Base-by-base conservation (phyloP, 1,140 invertebrate species). In the Zaprionus inermis region DNA sequence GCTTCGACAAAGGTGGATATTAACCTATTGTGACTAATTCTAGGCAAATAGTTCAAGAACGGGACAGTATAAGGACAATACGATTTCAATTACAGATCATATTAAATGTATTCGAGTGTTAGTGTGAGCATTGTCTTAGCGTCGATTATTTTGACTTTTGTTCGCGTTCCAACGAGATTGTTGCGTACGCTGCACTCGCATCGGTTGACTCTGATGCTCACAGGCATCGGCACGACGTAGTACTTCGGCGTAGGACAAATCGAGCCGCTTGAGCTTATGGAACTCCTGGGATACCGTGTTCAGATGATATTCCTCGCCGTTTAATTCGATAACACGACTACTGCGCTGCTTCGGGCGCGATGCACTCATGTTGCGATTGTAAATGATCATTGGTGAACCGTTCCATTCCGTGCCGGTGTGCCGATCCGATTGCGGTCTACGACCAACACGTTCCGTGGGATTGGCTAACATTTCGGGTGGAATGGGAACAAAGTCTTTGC, bases 211-310 rank as follows among this genome's bases (percentile, higher is more conserved):
- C 22, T 80, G 61, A 41, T 85, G 81, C 36, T 91, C 88, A 34
- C 85, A 90, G 18, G 73, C 93, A 76, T 96, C 95, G 44, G 95
- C 94, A 86, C 95, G 95, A 56, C 96, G 94, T 11, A 97, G 92
- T 4, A 95, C 96, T 91, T 97, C 96, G 0, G 96, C 96, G 86
- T 97, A 97, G 4, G 96, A 96, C 83, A 96, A 94, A 76, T 97
- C 96, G 28, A 97, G 92, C 76, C 95, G 95, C 89, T 96, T 96
- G 49, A 97, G 92, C 79, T 96, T 96, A 72, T 96, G 95, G 10
- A 97, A 94, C 74, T 97, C 96, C 79, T 96, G 95, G 0, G 96
- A 96, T 4, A 96, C 96, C 10, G 94, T 94, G 91, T 96, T 96
- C 18, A 95, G 94, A 81, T 95, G 95, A 76, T 94, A 95, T 69